These are phyloP conservation scores for Euglossa dilemma DNA, from an alignment of 1,140 invertebrate species.

Conservation along the genomic window DNA sequence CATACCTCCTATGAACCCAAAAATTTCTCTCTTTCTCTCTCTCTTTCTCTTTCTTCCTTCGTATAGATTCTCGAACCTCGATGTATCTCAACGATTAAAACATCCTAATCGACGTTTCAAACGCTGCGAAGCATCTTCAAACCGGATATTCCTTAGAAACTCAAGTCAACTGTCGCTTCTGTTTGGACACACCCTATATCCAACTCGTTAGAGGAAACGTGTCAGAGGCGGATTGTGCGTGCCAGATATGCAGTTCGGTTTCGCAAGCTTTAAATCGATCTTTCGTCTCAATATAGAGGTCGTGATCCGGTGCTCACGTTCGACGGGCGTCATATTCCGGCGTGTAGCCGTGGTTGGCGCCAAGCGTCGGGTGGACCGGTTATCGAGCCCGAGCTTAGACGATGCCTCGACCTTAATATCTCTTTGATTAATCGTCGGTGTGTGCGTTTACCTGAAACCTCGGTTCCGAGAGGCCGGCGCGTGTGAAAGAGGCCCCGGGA, in stretches of 20 bases:
- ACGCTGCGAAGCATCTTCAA: background rate
- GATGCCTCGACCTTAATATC: conserved; percentile 49
- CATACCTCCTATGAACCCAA: no score
- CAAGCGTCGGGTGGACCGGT: conserved; percentile 33
- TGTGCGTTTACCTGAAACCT: conserved; percentile 29
- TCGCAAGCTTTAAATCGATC: conserved; percentile 46
- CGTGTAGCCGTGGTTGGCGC: conserved; percentile 29
- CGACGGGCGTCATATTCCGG: conserved; percentile 25
- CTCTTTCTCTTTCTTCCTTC: no score
- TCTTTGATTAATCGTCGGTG: conserved; percentile 36
- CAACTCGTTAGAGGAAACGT: conserved; percentile 2
- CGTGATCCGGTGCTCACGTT: conserved; percentile 30
- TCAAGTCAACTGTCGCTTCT: background rate
- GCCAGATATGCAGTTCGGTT: conserved; percentile 10
- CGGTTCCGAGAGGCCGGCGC: conserved; percentile 19
- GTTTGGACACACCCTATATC: background rate
- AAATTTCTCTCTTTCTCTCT: no score
- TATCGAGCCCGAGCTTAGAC: conserved; percentile 28
- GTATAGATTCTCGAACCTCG: no score
- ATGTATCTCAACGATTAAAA: no score
- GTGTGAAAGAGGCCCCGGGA: conserved; percentile 22
- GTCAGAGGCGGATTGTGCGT: conserved; percentile 24
- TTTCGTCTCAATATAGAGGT: conserved; percentile 43
- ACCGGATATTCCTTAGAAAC: no score
- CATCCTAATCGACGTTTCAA: background rate